phyloP scores from a whole-genome alignment of 2,888 invertebrate genomes.

The Pantelozetes paolii region DNA sequence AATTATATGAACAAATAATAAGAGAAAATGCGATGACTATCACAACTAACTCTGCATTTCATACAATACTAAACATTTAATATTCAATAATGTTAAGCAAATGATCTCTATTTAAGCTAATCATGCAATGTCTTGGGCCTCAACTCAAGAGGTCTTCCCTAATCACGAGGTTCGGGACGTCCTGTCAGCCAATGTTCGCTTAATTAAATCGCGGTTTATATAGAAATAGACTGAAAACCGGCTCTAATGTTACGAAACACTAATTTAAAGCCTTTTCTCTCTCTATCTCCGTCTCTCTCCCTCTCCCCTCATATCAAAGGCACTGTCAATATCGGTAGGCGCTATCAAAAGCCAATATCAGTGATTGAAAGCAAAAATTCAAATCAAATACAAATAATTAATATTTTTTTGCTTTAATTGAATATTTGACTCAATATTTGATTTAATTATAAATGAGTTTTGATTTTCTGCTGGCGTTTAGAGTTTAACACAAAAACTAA shows the following conservation, averaged over 20 bases:
- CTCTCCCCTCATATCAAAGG: no score
- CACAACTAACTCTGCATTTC: neutral
- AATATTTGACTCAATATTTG: conserved; percentile 21
- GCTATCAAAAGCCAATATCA: conserved; percentile 12
- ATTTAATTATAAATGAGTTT: neutral
- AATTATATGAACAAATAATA: no score
- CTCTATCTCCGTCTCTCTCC: no score
- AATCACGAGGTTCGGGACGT: conserved; percentile 27
- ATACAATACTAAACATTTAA: conserved; percentile 13
- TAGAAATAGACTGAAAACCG: neutral
- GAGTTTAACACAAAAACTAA: neutral
- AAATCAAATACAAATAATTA: neutral
- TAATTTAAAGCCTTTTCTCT: neutral
- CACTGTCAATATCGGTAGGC: conserved; percentile 4
- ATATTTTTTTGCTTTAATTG: conserved; percentile 4
- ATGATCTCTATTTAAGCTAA: neutral
- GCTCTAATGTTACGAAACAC: neutral
- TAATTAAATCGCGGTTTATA: conserved; percentile 26
- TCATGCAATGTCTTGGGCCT: neutral
- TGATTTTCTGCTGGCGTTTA: conserved; percentile 8
- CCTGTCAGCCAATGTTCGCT: conserved; percentile 21
- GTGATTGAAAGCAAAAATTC: conserved; percentile 15
- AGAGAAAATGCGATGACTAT: neutral
- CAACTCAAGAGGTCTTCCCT: conserved; percentile 2
- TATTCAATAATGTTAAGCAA: neutral